phyloP scores from a whole-genome alignment of 2,113 vertebrate species.

The Octodon degus region DNA sequence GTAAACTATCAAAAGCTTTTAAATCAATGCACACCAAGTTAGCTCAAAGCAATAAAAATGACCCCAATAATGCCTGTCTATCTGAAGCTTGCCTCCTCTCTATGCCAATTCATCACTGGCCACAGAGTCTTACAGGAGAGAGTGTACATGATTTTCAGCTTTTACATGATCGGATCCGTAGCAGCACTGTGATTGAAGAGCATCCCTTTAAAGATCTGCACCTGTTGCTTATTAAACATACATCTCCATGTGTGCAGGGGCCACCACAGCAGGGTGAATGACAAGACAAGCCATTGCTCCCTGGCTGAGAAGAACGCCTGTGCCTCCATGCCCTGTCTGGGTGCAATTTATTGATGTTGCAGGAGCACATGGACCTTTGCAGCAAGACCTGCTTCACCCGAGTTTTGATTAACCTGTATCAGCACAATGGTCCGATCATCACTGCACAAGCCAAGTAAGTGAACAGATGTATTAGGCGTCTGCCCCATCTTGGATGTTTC shows the following conservation, averaged over 20 bases:
- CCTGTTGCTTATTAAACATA: slow-evolving; percentile 79
- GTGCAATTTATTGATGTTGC: slow-evolving; percentile 43
- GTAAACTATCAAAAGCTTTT: not conserved
- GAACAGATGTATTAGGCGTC: not conserved
- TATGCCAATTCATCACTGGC: slow-evolving; percentile 65
- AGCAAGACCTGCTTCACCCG: not conserved
- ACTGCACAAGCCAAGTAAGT: slow-evolving; percentile 28
- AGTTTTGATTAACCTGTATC: slow-evolving; percentile 72
- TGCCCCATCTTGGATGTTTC: slow-evolving; percentile 11
- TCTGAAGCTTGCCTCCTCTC: slow-evolving; percentile 28
- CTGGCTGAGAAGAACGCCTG: slow-evolving; percentile 73
- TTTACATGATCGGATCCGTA: slow-evolving; percentile 81
- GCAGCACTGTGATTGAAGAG: slow-evolving; percentile 82
- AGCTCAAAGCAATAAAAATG: slow-evolving; percentile 37
- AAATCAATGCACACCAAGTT: slow-evolving; percentile 35
- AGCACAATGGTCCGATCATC: not conserved
- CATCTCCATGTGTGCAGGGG: slow-evolving; percentile 53
- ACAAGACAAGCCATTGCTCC: slow-evolving; percentile 67
- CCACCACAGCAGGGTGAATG: slow-evolving; percentile 13
- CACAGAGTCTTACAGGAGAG: not conserved
- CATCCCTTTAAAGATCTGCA: slow-evolving; percentile 72
- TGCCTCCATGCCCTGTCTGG: slow-evolving; percentile 59
- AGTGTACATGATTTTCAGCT: not conserved
- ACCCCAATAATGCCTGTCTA: not conserved
- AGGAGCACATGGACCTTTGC: not conserved